Conservation (phyloP, 2,113 vertebrate species). For the Pedionomus torquatus region DNA sequence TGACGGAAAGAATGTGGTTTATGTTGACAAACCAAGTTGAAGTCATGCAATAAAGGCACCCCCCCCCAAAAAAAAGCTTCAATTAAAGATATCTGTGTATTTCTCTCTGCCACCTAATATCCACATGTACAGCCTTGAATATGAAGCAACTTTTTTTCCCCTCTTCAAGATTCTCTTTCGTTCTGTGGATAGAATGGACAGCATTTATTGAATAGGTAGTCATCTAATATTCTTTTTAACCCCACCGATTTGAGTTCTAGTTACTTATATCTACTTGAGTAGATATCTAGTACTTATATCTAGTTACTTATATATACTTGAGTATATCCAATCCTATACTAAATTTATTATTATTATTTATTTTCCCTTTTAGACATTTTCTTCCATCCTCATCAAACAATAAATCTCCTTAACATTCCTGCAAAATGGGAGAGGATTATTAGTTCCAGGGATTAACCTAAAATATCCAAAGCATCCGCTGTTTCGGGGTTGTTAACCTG, state of each 20-base stretch:
- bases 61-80: background rate
- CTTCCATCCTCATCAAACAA: background rate
- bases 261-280: too few relatives aligned
- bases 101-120: background rate
- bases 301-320: background rate
- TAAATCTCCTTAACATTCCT: constrained; percentile 41
- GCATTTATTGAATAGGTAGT: background rate
- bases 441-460: constrained; percentile 30
- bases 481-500: background rate
- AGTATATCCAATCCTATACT: background rate
- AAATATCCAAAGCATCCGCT: constrained; percentile 29
- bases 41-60: background rate
- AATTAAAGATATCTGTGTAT: background rate
- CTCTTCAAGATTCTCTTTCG: background rate
- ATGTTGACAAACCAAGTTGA: background rate
- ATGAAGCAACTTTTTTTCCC: background rate
- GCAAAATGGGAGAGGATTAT: constrained; percentile 22
- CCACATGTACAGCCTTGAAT: background rate
- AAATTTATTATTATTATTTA: background rate
- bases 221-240: background rate
- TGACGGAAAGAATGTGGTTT: background rate
- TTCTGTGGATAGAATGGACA: background rate
- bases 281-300: too few relatives aligned
- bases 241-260: background rate
- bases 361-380: background rate